Evolutionary conservation across 2,888 invertebrate species (phyloP), one percentile per base, ranked within the genome.

Genomic region (Brachyptera risi): DNA sequence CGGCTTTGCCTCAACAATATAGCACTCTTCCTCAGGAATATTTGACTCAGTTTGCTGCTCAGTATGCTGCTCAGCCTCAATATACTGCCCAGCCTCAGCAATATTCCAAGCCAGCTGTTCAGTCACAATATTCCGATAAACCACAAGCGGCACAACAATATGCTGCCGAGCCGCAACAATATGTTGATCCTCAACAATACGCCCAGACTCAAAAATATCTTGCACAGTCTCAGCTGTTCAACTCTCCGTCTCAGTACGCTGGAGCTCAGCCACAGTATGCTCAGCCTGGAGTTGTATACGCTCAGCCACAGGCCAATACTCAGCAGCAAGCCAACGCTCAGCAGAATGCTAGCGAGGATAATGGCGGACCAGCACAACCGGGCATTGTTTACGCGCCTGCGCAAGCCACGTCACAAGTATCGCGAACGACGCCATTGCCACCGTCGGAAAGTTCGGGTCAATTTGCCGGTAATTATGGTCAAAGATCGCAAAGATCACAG

Each of bases 1-100:
- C 24, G 7, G 13, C 47, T 4, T n/a, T 23, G 24, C 47, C 47
- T 7, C 17, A 19, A 7, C 47, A 21, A 24, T 47, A 47, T 24
- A 47, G 23, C 1, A 47, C 47, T n/a, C 47, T 47, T 7, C 47
- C 47, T 11, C 47, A 47, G 24, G 47, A 47, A 24, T 47, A 47
- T 24, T 19, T 21, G 7, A 17, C 17, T 7, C 42, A 42, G 42
- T 42, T 19, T 15, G 17, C 42, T 1, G 47, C 47, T 4, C 47
- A 47, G 24, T 47, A 47, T 13, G 21, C 19, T n/a, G 47, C 47
- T 17, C 42, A 42, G 42, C 42, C 42, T 17, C 42, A 42, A 17
- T 5, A 19, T 1, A 9, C 42, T 1, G 17, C 17, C 19, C 35
- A 9, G 35, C 42, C 42, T 5, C 42, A 42, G 21, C 19, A 42